Conservation (phyloP, 2,113 vertebrate species). For the Platycercus adscitus region DNA sequence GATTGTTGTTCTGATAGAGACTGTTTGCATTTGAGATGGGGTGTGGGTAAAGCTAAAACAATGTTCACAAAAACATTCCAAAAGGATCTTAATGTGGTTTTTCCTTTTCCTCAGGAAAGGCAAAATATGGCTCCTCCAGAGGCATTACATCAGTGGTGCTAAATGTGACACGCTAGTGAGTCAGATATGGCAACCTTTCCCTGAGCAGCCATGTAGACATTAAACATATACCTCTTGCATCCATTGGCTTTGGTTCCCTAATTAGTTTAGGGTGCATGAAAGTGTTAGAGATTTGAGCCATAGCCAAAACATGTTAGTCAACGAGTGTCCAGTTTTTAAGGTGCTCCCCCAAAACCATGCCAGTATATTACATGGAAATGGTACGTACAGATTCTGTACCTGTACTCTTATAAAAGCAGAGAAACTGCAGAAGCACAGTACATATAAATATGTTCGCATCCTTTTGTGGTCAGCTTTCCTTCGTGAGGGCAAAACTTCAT, state of each 20-base stretch:
- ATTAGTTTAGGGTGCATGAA: background rate
- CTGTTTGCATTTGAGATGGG: background rate
- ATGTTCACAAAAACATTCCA: accelerated
- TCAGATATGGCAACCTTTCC: background rate
- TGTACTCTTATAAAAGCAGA: background rate
- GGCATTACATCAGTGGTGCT: background rate
- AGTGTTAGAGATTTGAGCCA: background rate
- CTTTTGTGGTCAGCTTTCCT: background rate
- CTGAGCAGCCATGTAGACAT: background rate
- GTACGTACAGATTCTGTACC: too few species aligned
- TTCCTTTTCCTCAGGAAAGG: background rate
- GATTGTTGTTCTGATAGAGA: background rate
- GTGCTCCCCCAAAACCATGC: background rate
- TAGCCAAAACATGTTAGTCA: background rate
- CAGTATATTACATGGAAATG: background rate
- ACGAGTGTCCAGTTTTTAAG: background rate
- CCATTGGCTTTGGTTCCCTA: background rate
- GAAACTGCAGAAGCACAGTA: background rate
- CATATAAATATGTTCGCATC: background rate
- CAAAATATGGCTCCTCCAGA: background rate
- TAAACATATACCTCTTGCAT: background rate
- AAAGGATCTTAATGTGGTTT: background rate
- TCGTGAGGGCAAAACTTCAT: background rate
- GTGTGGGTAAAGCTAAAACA: background rate
- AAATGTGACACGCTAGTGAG: background rate